Base-by-base conservation (phyloP, 2,888 invertebrate genomes). In the Stenchaetothrips biformis region DNA sequence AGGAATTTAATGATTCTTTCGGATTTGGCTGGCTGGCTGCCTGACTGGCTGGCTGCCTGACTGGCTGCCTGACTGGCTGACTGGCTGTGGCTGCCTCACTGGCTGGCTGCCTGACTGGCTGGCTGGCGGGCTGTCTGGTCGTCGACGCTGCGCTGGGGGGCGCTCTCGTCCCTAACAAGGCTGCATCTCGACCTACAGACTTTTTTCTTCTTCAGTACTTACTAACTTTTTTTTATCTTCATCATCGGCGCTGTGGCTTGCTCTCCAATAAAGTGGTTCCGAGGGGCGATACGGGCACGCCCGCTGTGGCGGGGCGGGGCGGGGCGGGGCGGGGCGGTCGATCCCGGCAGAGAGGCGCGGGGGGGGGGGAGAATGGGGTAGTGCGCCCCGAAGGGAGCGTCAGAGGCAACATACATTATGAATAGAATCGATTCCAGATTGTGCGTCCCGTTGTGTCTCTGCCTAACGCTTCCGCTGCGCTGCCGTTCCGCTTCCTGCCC, bases 341-440 rank as follows among this genome's bases (percentile, higher is more conserved):
- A 59, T 59, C 59, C 18, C 59, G 59, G 59, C 18, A 13, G 13
- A 59, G 59, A 18, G 13, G 59, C 16, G 2, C 1, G 13, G 59
- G 13, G 6, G 59, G 16, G 59, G 13, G 13, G 59, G 18, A 16
- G 59, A 18, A 16, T 0, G 59, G 11, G 59, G 59, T 6, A 59
- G 59, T 18, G 16, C 18, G 59, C 59, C 59, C 59, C 13, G 59
- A 59, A 59, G 59, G 59, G 59, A 59, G 18, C 18, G 59, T 9
- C 59, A 59, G 59, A 59, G 59, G 59, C 59, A 59, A 59, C 59
- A 59, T 59, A 13, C 59, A 59, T 59, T 59, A 59, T 59, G 59
- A 59, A 59, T 59, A 59, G 59, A 59, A 59, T 59, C 59, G 59
- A 59, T 59, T 59, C 59, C 59, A 59, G 59, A 59, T 59, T 59